Evolutionary conservation across 2,113 vertebrate species (phyloP).

Genomic region (Elephantulus edwardii): DNA sequence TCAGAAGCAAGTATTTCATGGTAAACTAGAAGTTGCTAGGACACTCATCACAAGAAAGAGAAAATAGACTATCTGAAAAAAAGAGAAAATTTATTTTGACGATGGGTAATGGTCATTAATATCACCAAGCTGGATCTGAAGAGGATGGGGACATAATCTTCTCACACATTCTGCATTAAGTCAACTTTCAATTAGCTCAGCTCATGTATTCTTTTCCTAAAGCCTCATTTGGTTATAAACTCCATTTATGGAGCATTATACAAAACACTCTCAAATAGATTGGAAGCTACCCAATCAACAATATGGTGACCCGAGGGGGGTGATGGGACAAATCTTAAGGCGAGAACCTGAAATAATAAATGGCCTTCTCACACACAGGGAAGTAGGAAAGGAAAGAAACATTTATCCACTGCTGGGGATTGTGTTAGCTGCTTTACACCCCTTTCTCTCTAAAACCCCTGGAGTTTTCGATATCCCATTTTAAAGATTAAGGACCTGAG

Average conservation of each 20-base stretch:
- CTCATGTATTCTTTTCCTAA: constrained; percentile 16
- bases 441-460: neutral
- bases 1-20: neutral
- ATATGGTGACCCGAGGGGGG: neutral
- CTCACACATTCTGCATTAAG: neutral
- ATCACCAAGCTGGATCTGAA: neutral
- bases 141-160: neutral
- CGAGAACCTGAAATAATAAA: neutral
- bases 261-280: neutral
- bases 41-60: neutral
- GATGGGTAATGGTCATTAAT: neutral
- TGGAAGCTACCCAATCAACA: neutral
- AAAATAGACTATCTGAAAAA: constrained; percentile 1
- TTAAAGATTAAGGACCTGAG: neutral
- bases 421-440: neutral
- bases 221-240: constrained; percentile 23
- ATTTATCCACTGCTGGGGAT: rapidly evolving
- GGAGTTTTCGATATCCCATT: neutral
- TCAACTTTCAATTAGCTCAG: constrained; percentile 24
- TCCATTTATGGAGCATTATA: neutral
- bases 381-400: neutral
- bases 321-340: neutral
- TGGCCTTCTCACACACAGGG: neutral
- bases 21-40: neutral
- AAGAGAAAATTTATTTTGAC: constrained; percentile 20